These are phyloP conservation scores for Corydoras sp. DNA, from an alignment of 2,113 vertebrate genomes.

Conservation along the genomic window DNA sequence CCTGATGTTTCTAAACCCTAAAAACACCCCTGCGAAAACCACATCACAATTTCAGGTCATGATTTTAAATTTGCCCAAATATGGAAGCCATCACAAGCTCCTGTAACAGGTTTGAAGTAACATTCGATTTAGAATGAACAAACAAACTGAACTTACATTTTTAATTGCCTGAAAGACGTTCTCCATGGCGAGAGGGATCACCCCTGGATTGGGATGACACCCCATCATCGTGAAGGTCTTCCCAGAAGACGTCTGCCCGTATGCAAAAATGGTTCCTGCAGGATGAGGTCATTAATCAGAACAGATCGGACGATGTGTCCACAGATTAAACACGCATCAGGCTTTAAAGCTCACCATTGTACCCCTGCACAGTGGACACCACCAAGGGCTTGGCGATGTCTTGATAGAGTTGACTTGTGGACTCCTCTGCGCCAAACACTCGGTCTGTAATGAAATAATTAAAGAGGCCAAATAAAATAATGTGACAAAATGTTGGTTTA, in stretches of 20 bases:
- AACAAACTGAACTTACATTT: neutral
- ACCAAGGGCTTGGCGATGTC: conserved; percentile 85
- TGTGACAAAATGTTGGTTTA: too few relatives aligned
- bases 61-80: too few relatives aligned
- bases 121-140: too few relatives aligned
- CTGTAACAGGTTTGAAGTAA: too few relatives aligned
- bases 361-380: conserved; percentile 83
- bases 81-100: too few relatives aligned
- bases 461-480: neutral
- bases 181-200: neutral
- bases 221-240: conserved; percentile 69
- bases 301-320: too few relatives aligned
- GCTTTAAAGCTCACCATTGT: conserved; percentile 64
- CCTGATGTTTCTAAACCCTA: too few relatives aligned
- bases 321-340: too few relatives aligned
- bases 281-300: neutral
- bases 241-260: conserved; percentile 56
- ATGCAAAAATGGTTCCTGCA: conserved; percentile 94
- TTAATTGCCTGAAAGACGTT: neutral
- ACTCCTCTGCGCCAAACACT: conserved; percentile 79
- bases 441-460: conserved; percentile 60
- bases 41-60: too few relatives aligned
- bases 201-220: neutral
- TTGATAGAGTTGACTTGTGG: conserved; percentile 79
- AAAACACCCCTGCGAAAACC: too few relatives aligned